Conservation (phyloP, 1,140 invertebrate species). For the Lamellibrachia luymesi region DNA sequence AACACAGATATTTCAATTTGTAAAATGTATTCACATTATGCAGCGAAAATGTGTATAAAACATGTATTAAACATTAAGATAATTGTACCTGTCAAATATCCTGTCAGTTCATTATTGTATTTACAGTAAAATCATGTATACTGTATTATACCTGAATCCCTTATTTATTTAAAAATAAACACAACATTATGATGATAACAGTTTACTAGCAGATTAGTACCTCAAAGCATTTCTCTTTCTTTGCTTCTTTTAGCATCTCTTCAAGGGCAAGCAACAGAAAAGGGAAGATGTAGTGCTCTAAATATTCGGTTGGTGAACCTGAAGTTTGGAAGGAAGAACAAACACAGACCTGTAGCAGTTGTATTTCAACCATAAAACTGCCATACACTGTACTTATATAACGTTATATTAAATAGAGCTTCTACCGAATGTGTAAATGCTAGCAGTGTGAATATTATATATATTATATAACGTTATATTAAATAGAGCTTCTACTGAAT, state of each 20-base stretch:
- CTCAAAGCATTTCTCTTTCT: conserved; percentile 56
- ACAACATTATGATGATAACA: not conserved
- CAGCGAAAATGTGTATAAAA: no score
- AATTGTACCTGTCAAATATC: no score
- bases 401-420: not conserved
- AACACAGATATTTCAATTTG: not conserved
- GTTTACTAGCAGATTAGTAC: conserved; percentile 18
- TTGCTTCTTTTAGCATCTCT: conserved; percentile 53
- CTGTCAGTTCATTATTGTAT: not conserved
- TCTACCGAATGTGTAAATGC: not conserved
- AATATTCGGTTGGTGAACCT: conserved; percentile 52
- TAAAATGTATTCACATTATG: no score
- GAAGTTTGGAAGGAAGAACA: conserved; percentile 19
- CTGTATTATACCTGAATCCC: not conserved
- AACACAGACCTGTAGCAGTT: not conserved
- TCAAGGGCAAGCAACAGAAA: conserved; percentile 52
- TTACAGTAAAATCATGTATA: not conserved
- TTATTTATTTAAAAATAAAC: not conserved
- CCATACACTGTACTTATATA: not conserved
- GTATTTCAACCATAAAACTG: not conserved
- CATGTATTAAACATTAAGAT: no score
- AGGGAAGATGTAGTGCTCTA: conserved; percentile 55
- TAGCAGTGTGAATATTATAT: no score
- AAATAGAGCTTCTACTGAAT: no score
- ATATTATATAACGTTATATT: no score